phyloP scores from a whole-genome alignment of 2,888 invertebrate species.

The Lacanobia wlatinum region DNA sequence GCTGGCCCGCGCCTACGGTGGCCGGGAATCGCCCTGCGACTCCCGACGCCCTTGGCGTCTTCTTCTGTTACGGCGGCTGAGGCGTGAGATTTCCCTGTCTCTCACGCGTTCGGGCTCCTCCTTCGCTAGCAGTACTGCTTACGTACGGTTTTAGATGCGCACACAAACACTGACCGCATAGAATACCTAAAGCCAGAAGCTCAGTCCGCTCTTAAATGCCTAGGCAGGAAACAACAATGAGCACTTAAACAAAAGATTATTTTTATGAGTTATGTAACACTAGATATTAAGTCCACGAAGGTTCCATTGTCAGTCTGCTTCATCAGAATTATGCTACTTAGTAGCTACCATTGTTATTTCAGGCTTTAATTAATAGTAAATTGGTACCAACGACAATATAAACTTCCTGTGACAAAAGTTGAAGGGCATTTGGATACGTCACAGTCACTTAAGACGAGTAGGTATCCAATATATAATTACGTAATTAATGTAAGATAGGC shows the following conservation, averaged over 20 bases:
- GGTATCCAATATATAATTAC: not conserved
- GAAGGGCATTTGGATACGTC: not conserved
- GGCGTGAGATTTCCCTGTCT: too few relatives aligned
- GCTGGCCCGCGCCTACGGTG: too few relatives aligned
- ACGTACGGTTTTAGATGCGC: too few relatives aligned
- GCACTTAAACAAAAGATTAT: not conserved
- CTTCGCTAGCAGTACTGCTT: too few relatives aligned
- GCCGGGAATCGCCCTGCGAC: too few relatives aligned
- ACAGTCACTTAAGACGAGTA: not conserved
- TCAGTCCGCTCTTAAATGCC: not conserved
- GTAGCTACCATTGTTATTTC: not conserved
- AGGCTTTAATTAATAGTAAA: not conserved
- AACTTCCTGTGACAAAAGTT: slow-evolving; percentile 4
- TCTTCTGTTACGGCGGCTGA: too few relatives aligned
- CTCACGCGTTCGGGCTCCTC: too few relatives aligned
- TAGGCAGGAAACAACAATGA: not conserved
- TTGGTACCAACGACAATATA: not conserved
- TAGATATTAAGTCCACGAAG: not conserved
- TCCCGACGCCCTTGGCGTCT: too few relatives aligned
- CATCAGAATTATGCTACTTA: not conserved
- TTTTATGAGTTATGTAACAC: not conserved
- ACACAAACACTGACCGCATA: too few relatives aligned
- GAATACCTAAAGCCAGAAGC: too few relatives aligned
- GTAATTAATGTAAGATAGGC: not conserved
- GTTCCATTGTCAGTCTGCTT: not conserved